Percentiles rank a stretch among this genome's conserved stretches.
phyloP scores from a whole-genome alignment of 1,140 invertebrate species.

The Panonychus citri region DNA sequence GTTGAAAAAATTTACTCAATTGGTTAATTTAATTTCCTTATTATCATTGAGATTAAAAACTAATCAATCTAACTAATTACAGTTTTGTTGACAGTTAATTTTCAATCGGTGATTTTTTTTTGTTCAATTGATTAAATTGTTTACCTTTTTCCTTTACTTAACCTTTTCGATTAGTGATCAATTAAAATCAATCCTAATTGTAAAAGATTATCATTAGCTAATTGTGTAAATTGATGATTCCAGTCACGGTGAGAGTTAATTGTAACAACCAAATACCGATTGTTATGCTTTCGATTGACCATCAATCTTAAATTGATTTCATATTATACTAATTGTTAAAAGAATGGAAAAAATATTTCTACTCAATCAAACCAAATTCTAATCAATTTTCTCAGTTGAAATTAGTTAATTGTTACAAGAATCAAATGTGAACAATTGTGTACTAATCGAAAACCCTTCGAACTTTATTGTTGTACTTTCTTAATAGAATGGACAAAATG shows the following conservation, averaged over 20 bases:
- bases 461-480: not conserved
- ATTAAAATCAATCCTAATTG: too few relatives aligned
- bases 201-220: too few relatives aligned
- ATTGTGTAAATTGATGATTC: too few relatives aligned
- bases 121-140: not conserved
- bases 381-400: not conserved
- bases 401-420: not conserved
- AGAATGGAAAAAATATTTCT: not conserved
- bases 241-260: too few relatives aligned
- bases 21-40: not conserved
- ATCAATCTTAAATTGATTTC: not conserved
- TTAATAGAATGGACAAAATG: slow-evolving; percentile 1
- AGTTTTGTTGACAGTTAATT: not conserved
- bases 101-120: too few relatives aligned
- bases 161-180: not conserved
- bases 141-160: not conserved
- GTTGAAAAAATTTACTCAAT: too few relatives aligned
- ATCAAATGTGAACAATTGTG: too few relatives aligned
- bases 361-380: not conserved
- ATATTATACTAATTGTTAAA: not conserved
- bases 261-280: too few relatives aligned
- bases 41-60: not conserved
- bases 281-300: too few relatives aligned
- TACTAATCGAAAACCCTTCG: too few relatives aligned
- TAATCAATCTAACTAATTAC: not conserved